Percentiles rank a stretch among this genome's conserved stretches.
Evolutionary conservation across 2,888 invertebrate genomes (phyloP).

Genomic region (Mimumesa dahlbomi): DNA sequence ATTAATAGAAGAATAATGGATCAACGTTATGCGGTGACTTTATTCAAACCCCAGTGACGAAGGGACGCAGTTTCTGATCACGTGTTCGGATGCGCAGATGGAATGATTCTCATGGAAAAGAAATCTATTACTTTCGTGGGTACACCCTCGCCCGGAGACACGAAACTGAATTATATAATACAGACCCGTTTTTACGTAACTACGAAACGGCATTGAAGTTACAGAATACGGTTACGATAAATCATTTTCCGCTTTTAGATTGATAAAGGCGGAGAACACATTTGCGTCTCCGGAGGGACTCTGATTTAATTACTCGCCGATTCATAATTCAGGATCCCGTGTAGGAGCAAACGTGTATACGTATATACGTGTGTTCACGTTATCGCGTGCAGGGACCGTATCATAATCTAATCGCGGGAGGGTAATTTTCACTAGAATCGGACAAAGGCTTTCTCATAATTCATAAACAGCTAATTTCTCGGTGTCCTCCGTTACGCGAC

Average conservation of each 20-base stretch:
- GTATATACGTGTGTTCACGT: too few species aligned
- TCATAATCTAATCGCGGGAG: too few species aligned
- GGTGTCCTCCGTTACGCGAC: too few species aligned
- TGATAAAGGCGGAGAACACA: too few species aligned
- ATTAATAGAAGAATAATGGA: neutral
- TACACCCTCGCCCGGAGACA: neutral
- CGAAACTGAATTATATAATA: constrained; percentile 8
- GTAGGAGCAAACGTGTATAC: too few species aligned
- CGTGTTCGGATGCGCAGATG: constrained; percentile 1
- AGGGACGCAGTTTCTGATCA: constrained; percentile 2
- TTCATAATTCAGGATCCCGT: too few species aligned
- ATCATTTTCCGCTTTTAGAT: constrained; percentile 1
- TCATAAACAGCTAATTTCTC: too few species aligned
- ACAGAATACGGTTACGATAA: neutral
- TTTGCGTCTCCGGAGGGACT: too few species aligned
- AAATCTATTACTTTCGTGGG: constrained; percentile 42
- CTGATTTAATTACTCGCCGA: too few species aligned
- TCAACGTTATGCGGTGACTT: constrained; percentile 2
- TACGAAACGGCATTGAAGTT: neutral
- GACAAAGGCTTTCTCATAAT: too few species aligned
- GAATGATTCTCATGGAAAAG: constrained; percentile 25
- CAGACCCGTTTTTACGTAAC: constrained; percentile 33
- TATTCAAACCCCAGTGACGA: neutral
- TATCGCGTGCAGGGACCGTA: too few species aligned
- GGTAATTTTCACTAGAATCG: too few species aligned